Percentiles rank a stretch among this genome's conserved stretches.
phyloP scores from a whole-genome alignment of 2,113 vertebrate species.

The Indicator indicator region DNA sequence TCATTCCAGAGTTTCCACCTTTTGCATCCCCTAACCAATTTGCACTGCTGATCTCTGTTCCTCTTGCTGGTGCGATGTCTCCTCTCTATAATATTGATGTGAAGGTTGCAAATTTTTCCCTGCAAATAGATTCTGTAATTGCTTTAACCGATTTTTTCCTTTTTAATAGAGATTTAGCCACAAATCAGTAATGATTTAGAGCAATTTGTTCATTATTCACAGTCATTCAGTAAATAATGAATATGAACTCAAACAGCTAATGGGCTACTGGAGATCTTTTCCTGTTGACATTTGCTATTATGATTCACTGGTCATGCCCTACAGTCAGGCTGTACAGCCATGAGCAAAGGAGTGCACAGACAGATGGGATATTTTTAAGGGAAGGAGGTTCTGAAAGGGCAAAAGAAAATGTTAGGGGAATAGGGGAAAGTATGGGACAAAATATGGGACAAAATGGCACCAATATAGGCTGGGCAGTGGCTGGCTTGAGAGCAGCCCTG shows the following conservation, averaged over 20 bases:
- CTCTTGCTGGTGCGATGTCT: neutral
- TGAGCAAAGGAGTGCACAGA: neutral
- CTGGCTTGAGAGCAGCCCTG: too few species aligned
- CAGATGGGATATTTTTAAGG: neutral
- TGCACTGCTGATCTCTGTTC: neutral
- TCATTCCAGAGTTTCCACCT: neutral
- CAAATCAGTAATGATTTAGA: slow-evolving; percentile 41
- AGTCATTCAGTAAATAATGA: slow-evolving; percentile 54
- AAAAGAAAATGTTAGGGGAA: neutral
- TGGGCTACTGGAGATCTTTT: slow-evolving; percentile 50
- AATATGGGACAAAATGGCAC: neutral
- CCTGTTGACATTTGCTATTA: slow-evolving; percentile 57
- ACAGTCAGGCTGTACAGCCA: neutral
- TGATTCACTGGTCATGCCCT: neutral
- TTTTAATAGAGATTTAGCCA: slow-evolving; percentile 20
- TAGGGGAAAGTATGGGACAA: neutral
- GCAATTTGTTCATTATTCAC: slow-evolving; percentile 56
- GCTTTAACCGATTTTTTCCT: slow-evolving; percentile 9
- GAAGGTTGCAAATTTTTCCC: neutral
- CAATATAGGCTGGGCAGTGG: too few species aligned
- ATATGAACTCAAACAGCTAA: slow-evolving; percentile 51
- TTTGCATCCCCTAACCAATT: neutral
- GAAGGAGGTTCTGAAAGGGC: neutral
- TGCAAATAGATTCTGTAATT: slow-evolving; percentile 28
- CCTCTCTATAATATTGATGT: neutral